Conservation (phyloP, 1,140 invertebrate genomes). For the Oscheius sp. region DNA sequence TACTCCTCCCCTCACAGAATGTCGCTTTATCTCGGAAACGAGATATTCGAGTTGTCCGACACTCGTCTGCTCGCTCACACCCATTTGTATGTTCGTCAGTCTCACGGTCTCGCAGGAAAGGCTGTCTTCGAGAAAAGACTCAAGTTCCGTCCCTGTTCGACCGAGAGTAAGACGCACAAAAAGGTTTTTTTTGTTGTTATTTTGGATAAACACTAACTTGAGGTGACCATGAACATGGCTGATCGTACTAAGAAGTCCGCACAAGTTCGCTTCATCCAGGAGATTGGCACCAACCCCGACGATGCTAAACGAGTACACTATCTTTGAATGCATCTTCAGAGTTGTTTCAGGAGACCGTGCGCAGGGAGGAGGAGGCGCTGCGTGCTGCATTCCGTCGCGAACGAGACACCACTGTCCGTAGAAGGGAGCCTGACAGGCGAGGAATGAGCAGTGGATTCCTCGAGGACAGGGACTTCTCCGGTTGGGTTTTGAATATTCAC, state of each 20-base stretch:
- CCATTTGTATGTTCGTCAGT: constrained; percentile 88
- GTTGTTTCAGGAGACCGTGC: constrained; percentile 50
- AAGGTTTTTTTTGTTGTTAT: constrained; percentile 69
- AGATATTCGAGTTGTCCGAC: constrained; percentile 95
- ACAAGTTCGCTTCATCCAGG: constrained; percentile 86
- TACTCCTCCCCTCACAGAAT: constrained; percentile 68
- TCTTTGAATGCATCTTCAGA: not conserved
- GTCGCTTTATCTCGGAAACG: constrained; percentile 91
- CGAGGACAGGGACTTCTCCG: constrained; percentile 44
- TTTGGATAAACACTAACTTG: constrained; percentile 95
- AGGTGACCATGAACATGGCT: constrained; percentile 95
- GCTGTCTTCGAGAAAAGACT: constrained; percentile 93
- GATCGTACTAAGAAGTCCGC: constrained; percentile 92
- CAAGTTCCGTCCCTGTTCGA: constrained; percentile 73
- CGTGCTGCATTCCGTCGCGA: constrained; percentile 51
- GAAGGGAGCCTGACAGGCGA: constrained; percentile 21
- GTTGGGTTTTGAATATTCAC: not conserved
- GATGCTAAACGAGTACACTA: constrained; percentile 24
- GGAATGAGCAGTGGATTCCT: constrained; percentile 43
- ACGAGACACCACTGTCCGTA: constrained; percentile 41
- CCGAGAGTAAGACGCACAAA: constrained; percentile 42
- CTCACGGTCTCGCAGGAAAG: constrained; percentile 93
- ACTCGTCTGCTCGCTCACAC: constrained; percentile 86
- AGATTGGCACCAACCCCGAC: constrained; percentile 62
- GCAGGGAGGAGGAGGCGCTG: constrained; percentile 55